Evolutionary conservation across 2,113 vertebrate species (phyloP).

Genomic region (Sylvietta virens): DNA sequence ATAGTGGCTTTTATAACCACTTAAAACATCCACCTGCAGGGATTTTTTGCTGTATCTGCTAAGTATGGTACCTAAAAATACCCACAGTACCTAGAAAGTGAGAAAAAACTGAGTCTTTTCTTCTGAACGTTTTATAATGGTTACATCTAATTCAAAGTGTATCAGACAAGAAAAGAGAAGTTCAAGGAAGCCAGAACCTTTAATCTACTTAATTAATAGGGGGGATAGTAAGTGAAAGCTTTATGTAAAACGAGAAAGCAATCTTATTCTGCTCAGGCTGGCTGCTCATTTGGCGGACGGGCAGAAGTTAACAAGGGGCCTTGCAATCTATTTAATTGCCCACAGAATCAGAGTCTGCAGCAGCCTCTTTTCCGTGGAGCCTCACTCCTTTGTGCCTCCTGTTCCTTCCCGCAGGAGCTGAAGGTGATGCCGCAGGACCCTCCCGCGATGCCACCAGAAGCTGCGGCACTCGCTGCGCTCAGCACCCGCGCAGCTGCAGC

Average conservation of each 20-base stretch:
- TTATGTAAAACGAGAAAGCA: not conserved
- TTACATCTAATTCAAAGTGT: slow-evolving; percentile 10
- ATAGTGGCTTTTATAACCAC: not conserved
- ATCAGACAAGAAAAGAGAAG: not conserved
- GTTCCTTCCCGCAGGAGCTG: accelerated
- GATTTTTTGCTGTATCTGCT: not conserved
- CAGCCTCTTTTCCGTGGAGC: not conserved
- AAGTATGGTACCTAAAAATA: slow-evolving; percentile 17
- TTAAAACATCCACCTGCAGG: not conserved
- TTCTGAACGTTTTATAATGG: not conserved
- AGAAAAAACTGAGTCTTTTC: not conserved
- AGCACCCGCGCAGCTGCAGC: not conserved
- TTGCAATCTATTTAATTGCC: not conserved
- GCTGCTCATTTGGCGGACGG: not conserved
- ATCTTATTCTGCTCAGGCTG: not conserved
- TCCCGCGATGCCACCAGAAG: not conserved
- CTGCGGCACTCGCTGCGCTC: not conserved
- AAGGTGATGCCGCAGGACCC: not conserved
- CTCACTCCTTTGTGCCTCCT: not conserved
- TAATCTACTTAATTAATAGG: slow-evolving; percentile 28
- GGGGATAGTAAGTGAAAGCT: not conserved
- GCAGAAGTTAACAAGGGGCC: not conserved
- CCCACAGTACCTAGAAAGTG: not conserved
- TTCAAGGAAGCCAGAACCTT: slow-evolving; percentile 6
- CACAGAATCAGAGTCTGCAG: not conserved